Conservation (phyloP, 2,888 invertebrate species). For the Mesorhabditis sp. region DNA sequence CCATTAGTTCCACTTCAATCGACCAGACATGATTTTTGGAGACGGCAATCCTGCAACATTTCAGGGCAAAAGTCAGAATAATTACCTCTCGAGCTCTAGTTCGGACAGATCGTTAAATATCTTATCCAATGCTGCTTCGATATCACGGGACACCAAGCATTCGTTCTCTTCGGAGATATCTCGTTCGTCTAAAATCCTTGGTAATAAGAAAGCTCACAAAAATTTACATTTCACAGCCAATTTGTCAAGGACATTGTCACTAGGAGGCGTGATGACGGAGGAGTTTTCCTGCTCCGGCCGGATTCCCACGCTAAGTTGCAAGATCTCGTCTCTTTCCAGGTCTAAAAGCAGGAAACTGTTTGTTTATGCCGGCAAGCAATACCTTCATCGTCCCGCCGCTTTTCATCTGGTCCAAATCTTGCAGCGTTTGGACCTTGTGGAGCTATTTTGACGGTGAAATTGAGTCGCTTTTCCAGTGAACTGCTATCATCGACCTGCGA, state of each 20-base stretch:
- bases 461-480: not conserved
- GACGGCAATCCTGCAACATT: not conserved
- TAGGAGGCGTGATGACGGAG: no score
- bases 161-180: not conserved
- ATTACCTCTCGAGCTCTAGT: not conserved
- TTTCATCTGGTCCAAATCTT: not conserved
- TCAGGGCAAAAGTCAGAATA: not conserved
- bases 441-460: not conserved
- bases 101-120: not conserved
- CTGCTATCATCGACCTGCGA: not conserved
- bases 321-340: not conserved
- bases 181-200: not conserved
- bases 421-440: not conserved
- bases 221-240: no score
- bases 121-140: conserved; percentile 3
- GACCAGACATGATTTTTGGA: not conserved
- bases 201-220: no score
- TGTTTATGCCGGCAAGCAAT: no score
- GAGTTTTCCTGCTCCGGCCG: no score
- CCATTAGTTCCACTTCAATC: not conserved
- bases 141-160: not conserved
- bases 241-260: no score
- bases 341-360: not conserved
- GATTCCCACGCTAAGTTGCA: not conserved
- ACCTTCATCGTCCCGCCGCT: not conserved